Evolutionary conservation across 2,888 invertebrate species (phyloP).

Genomic region (Cephus pulcher): DNA sequence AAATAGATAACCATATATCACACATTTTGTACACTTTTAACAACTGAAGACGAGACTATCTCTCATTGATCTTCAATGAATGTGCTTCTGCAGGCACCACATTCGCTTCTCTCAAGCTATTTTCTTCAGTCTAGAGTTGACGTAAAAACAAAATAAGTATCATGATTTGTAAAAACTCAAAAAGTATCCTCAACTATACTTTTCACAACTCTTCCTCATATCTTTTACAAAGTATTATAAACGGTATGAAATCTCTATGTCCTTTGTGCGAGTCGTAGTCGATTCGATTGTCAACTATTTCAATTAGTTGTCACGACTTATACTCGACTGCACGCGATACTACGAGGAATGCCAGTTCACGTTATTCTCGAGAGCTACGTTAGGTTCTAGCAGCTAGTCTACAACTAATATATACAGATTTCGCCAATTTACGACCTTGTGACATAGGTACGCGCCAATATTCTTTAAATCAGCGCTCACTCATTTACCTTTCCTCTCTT

Average conservation of each 20-base stretch:
- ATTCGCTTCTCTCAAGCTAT: constrained; percentile 10
- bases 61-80: constrained; percentile 12
- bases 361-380: constrained; percentile 14
- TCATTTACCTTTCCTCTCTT: background rate
- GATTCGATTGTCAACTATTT: background rate
- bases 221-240: constrained; percentile 47
- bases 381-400: background rate
- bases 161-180: constrained; percentile 15
- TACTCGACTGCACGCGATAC: constrained; percentile 41
- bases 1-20: constrained; percentile 56
- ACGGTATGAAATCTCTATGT: constrained; percentile 50
- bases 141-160: constrained; percentile 5
- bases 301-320: constrained; percentile 20
- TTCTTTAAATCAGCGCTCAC: background rate
- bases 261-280: constrained; percentile 38
- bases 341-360: constrained; percentile 52
- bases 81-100: constrained; percentile 10
- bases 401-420: background rate
- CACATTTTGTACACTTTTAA: constrained; percentile 59
- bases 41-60: constrained; percentile 39
- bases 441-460: background rate
- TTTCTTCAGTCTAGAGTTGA: constrained; percentile 5
- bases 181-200: constrained; percentile 28
- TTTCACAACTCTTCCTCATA: constrained; percentile 13
- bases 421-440: background rate